Evolutionary conservation across 2,113 vertebrate species (phyloP).

Genomic region (Oncorhynchus tshawytscha): DNA sequence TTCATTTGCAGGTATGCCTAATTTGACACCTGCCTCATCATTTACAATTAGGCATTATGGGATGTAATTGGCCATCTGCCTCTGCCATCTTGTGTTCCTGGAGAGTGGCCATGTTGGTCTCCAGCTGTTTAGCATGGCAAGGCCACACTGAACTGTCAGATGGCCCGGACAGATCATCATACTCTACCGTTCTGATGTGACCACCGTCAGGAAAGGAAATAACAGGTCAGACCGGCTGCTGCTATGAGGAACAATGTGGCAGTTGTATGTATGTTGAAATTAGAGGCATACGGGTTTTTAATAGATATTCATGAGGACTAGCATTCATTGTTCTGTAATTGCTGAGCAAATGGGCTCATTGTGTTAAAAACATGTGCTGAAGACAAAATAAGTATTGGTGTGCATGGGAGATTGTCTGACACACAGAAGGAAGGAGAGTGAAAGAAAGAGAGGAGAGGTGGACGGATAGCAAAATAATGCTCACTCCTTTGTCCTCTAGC

Average conservation of each 20-base stretch:
- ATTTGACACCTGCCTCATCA: conserved; percentile 77
- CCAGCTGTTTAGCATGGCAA: conserved; percentile 57
- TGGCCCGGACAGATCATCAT: conserved; percentile 16
- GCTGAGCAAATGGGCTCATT: conserved; percentile 27
- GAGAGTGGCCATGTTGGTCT: conserved; percentile 63
- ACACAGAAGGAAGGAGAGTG: conserved; percentile 13
- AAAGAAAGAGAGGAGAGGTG: conserved; percentile 10
- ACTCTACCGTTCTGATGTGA: neutral
- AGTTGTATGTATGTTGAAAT: neutral
- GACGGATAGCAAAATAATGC: conserved; percentile 29
- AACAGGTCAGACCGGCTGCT: neutral
- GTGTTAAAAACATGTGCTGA: conserved; percentile 12
- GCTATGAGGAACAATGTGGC: neutral
- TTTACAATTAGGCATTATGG: conserved; percentile 76
- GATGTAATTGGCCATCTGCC: conserved; percentile 77
- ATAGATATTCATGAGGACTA: neutral
- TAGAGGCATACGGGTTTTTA: neutral
- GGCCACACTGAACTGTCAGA: conserved; percentile 22
- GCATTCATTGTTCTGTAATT: conserved; percentile 14
- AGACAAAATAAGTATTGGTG: conserved; percentile 4
- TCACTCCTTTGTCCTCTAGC: conserved; percentile 49
- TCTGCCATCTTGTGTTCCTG: conserved; percentile 71
- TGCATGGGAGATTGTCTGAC: conserved; percentile 16
- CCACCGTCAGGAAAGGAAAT: neutral
- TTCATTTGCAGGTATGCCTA: conserved; percentile 67